Base-by-base conservation (phyloP, 2,797 vertebrate species). In the Leuciscus waleckii region DNA sequence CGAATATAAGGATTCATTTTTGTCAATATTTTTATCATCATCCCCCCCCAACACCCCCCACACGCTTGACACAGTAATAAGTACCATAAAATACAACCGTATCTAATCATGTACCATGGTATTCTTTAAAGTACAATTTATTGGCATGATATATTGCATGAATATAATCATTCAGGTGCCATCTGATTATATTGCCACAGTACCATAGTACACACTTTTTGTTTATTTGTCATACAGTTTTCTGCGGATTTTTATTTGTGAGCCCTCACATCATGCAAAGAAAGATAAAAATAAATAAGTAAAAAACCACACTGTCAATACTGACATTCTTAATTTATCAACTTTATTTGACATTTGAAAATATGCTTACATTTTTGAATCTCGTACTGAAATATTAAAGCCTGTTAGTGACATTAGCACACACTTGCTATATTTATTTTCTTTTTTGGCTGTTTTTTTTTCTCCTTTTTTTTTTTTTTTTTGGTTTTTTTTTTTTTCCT, bases 331-430 rank as follows among this genome's bases (percentile, higher is more conserved):
- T 81, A 69, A 56, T 19, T 70, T 56, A 69, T 56, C 23, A 81
- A 5, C 51, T 81, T 81, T 81, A 81, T 70, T 81, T 5, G 10
- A 56, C 46, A 70, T 26, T 67, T 49, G 7, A 70, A 70, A 81
- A 69, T 81, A 54, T 1, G 32, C 46, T 54, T 69, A 63, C 67
- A 69, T 37, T 56, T 41, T 49, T 16, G 32, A 70, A 70, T 49
- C 68, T 21, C n/a, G 21, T 32, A 35, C 19, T 81, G 19, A 54
- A 69, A 56, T 49, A 56, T 39, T 26, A 14, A 54, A 78, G 37
- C 37, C 23, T 19, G n/a, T 54, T 56, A 81, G 79, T 56, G 79
- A 81, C 67, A 69, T 81, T 35, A 21, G 69, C 29, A 10, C 32
- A 70, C 14, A 39, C 8, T 54, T 41, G 49, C 32, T 13, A 5